Evolutionary conservation across 2,797 vertebrate species (phyloP).

Genomic region (Cyclopterus lumpus): DNA sequence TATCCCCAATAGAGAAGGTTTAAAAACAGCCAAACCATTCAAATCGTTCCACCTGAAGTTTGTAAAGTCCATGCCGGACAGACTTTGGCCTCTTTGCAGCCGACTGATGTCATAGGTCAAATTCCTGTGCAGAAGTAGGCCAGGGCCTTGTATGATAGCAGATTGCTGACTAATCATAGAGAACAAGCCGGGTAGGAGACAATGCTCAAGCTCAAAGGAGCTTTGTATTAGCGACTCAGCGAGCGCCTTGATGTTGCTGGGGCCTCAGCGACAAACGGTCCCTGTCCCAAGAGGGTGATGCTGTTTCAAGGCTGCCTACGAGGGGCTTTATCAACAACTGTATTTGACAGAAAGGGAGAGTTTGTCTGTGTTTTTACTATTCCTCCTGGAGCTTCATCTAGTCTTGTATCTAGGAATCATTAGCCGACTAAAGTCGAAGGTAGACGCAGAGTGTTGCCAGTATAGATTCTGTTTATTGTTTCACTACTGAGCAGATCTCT

Average conservation of each 20-base stretch:
- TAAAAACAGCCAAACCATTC: conserved; percentile 51
- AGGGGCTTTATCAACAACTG: conserved; percentile 33
- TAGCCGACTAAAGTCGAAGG: conserved; percentile 63
- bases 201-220: conserved; percentile 77
- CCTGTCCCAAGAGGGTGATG: conserved; percentile 36
- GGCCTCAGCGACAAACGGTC: conserved; percentile 51
- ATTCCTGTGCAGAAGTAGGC: conserved; percentile 85
- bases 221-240: conserved; percentile 72
- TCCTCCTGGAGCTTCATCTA: conserved; percentile 47
- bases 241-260: conserved; percentile 49
- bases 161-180: conserved; percentile 86
- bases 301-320: conserved; percentile 12
- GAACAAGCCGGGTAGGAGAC: conserved; percentile 70
- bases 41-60: conserved; percentile 74
- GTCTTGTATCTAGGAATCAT: conserved; percentile 38
- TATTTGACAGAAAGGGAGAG: conserved; percentile 19
- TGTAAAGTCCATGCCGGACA: conserved; percentile 64
- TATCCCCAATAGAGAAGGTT: conserved; percentile 39
- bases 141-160: conserved; percentile 80
- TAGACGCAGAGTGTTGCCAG: conserved; percentile 33
- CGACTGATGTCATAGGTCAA: conserved; percentile 87
- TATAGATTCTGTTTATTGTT: conserved; percentile 67
- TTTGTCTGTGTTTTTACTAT: conserved; percentile 23
- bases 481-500: conserved; percentile 60
- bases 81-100: conserved; percentile 81